phyloP scores from a whole-genome alignment of 2,888 invertebrate species.

The Allophyes oxyacanthae region DNA sequence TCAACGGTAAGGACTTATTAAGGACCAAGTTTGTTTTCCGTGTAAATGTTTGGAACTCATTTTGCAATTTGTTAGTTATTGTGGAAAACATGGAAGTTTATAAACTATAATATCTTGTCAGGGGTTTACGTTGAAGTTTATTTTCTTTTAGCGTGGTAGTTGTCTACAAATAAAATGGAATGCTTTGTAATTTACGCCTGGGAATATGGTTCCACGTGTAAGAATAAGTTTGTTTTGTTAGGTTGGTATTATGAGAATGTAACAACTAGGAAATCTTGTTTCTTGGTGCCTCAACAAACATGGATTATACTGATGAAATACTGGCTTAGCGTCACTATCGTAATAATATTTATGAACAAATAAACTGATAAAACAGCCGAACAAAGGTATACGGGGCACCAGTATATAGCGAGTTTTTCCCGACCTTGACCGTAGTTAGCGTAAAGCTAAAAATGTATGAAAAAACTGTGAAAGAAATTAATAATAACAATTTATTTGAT shows the following conservation, averaged over 20 bases:
- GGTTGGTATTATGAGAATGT: background rate
- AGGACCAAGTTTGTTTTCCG: constrained; percentile 35
- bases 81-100: constrained; percentile 31
- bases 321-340: too few relatives aligned
- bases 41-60: constrained; percentile 39
- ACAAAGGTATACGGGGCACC: too few relatives aligned
- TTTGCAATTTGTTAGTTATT: constrained; percentile 42
- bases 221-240: constrained; percentile 15
- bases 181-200: constrained; percentile 29
- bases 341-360: too few relatives aligned
- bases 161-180: constrained; percentile 26
- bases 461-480: too few relatives aligned
- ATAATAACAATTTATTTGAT: too few relatives aligned
- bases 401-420: too few relatives aligned
- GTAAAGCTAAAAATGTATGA: too few relatives aligned
- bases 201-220: constrained; percentile 9
- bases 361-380: too few relatives aligned
- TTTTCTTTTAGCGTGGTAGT: constrained; percentile 30
- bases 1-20: constrained; percentile 20
- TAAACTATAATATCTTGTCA: constrained; percentile 44
- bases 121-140: constrained; percentile 30
- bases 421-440: too few relatives aligned
- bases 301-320: too few relatives aligned
- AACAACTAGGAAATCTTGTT: constrained; percentile 15
- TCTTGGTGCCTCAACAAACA: too few relatives aligned